Evolutionary conservation across 1,140 invertebrate genomes (phyloP).

Genomic region (Riptortus pedestris): DNA sequence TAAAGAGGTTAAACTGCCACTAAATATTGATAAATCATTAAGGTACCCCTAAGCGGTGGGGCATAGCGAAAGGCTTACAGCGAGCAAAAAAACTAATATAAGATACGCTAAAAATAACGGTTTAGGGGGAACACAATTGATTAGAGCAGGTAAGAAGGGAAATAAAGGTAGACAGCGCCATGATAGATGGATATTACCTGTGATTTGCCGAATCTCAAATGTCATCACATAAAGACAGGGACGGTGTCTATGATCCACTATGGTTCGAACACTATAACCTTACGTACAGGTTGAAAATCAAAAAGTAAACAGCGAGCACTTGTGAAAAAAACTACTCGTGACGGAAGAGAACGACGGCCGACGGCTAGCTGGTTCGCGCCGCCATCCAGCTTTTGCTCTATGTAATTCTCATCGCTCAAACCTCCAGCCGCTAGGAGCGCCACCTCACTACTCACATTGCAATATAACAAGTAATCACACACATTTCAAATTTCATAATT

Average conservation of each 20-base stretch:
- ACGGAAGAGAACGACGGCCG: background rate
- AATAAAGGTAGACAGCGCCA: conserved; percentile 9
- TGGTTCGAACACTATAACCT: background rate
- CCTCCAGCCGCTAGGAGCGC: background rate
- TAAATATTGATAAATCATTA: background rate
- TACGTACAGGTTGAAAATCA: background rate
- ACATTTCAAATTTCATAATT: background rate
- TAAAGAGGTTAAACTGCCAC: background rate
- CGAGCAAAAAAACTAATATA: background rate
- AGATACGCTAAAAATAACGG: background rate
- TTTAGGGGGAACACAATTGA: too few species aligned
- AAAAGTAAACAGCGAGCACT: background rate
- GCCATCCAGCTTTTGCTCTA: background rate
- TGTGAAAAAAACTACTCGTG: background rate
- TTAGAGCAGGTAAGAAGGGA: background rate
- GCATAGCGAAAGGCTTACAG: background rate
- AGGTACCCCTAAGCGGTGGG: background rate
- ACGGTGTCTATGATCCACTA: background rate
- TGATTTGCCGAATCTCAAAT: conserved; percentile 12
- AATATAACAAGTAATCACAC: background rate
- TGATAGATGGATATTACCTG: conserved; percentile 15
- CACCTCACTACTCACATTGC: background rate
- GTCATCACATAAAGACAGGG: conserved; percentile 1
- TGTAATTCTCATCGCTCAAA: background rate
- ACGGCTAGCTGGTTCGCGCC: background rate